Percentiles rank a stretch among this genome's conserved stretches.
phyloP scores from a whole-genome alignment of 2,113 vertebrate genomes.

The Anthoscopus minutus region DNA sequence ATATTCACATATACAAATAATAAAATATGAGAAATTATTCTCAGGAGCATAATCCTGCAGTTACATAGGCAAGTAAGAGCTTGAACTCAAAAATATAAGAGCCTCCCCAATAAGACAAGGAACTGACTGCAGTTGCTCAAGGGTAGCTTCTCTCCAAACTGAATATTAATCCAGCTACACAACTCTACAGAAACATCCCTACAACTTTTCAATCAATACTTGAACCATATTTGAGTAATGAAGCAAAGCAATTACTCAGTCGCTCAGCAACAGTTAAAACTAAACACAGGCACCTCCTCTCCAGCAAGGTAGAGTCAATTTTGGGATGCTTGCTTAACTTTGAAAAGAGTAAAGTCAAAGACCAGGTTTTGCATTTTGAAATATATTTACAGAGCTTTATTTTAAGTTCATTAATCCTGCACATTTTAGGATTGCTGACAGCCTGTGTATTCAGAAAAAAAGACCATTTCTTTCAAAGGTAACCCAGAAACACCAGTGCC shows the following conservation, averaged over 20 bases:
- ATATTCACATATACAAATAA: not conserved
- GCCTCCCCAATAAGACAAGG: not conserved
- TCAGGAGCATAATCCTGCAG: not conserved
- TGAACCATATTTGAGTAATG: not conserved
- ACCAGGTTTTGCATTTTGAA: not conserved
- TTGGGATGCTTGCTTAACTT: not conserved
- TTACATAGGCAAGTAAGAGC: not conserved
- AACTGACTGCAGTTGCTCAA: not conserved
- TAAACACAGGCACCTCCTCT: not conserved
- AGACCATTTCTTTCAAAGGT: not conserved
- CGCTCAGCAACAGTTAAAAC: not conserved
- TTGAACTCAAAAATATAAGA: not conserved
- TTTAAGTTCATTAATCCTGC: not conserved
- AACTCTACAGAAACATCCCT: not conserved
- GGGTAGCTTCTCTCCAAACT: not conserved
- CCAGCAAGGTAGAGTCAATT: not conserved
- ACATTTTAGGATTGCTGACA: not conserved
- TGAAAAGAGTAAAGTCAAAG: not conserved
- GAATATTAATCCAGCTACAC: not conserved
- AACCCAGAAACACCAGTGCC: not conserved
- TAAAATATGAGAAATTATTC: not conserved
- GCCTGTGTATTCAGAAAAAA: not conserved
- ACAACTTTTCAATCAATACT: not conserved
- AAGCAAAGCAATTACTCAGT: not conserved
- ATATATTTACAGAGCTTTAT: not conserved